These are phyloP conservation scores for Neocloeon triangulifer DNA, from an alignment of 1,140 invertebrate species.

Conservation along the genomic window DNA sequence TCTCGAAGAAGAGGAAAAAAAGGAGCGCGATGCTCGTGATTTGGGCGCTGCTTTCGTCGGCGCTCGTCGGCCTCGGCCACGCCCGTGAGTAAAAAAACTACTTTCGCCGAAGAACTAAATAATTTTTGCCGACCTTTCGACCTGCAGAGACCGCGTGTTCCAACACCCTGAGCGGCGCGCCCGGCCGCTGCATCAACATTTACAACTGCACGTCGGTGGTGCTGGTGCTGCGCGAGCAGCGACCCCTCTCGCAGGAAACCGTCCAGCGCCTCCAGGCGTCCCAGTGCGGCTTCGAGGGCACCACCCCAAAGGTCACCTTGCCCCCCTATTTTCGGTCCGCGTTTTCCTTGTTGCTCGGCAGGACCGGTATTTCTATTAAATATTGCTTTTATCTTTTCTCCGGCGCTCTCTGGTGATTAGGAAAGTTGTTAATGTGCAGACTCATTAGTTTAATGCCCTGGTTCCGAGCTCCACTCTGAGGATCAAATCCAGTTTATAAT, in stretches of 20 bases:
- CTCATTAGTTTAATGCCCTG: too few relatives aligned
- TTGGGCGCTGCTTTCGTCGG: neutral
- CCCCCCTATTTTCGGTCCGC: too few relatives aligned
- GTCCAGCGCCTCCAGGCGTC: slow-evolving; percentile 16
- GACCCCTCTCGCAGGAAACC: slow-evolving; percentile 14
- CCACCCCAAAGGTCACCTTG: slow-evolving; percentile 24
- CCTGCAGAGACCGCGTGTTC: slow-evolving; percentile 12
- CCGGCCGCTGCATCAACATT: slow-evolving; percentile 18
- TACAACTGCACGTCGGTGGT: slow-evolving; percentile 14
- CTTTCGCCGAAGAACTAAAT: neutral
- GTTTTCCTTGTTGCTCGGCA: too few relatives aligned
- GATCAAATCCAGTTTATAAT: too few relatives aligned
- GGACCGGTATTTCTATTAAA: too few relatives aligned
- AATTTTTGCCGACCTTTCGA: too few relatives aligned
- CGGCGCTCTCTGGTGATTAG: too few relatives aligned
- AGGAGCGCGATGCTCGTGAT: too few relatives aligned
- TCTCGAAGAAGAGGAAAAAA: too few relatives aligned
- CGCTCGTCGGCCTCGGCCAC: neutral
- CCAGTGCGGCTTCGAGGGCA: slow-evolving; percentile 26
- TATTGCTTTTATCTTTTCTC: too few relatives aligned
- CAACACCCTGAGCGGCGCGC: slow-evolving; percentile 12
- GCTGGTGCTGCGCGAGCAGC: slow-evolving; percentile 9
- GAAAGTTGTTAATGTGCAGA: too few relatives aligned
- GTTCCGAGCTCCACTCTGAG: too few relatives aligned
- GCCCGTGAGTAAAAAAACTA: neutral